Evolutionary conservation across 2,888 invertebrate species (phyloP), one percentile per base, ranked within the genome.

Genomic region (Dorcus hopei): DNA sequence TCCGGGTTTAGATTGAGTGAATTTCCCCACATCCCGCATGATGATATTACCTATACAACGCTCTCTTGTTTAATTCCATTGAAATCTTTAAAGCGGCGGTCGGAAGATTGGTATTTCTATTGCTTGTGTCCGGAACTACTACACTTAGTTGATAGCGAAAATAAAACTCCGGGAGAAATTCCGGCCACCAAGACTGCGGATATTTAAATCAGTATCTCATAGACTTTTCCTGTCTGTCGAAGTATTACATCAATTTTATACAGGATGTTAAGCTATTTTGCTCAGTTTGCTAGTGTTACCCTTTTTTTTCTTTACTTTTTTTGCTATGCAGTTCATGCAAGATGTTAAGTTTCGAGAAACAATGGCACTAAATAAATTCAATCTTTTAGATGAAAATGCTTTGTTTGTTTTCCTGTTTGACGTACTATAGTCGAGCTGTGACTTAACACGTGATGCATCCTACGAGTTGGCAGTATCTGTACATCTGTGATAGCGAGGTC

Each of bases 1-100:
- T 77, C 76, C 77, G 73, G 77, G 77, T 77, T 77, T 77, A 76
- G 77, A 77, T 77, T 77, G 77, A 77, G 77, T 77, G 75, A 77
- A 77, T 76, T 77, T 76, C 72, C 74, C 74, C 74, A 72, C 73
- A 72, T 38, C 11, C 71, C 70, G 71, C 70, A 72, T 71, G 73
- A 73, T 74, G 72, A 72, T 74, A 75, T 75, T 74, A 75, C 75
- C 74, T 74, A 72, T 73, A 73, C 72, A 70, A 42, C 70, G 72
- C 68, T 70, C 72, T 71, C 72, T 73, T 73, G 74, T 75, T 75
- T 76, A 76, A 76, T 76, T 75, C 72, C 74, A 72, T 73, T 71
- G 70, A 74, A 76, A 76, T 75, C 74, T 75, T 75, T 74, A 68
- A 70, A 72, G 72, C 70, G 68, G 61, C 64, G 52, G 49, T 54